Conservation (phyloP, 2,888 invertebrate species). For the Platycheirus albimanus region DNA sequence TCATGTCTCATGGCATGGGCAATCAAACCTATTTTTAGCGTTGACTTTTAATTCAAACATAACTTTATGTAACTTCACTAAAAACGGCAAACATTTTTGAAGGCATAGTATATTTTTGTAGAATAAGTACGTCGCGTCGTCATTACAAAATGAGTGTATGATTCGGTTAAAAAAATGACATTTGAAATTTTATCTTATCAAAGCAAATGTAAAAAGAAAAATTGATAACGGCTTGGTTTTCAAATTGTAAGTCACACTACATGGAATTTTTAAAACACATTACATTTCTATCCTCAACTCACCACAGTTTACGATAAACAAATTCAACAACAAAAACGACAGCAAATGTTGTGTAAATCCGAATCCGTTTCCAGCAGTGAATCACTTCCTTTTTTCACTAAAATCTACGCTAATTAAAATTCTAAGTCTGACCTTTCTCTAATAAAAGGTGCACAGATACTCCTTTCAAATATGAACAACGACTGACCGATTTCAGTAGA, state of each 20-base stretch:
- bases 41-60: too few species aligned
- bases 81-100: too few species aligned
- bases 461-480: conserved; percentile 56
- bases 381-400: background rate
- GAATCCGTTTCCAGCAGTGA: background rate
- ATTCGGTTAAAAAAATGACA: too few species aligned
- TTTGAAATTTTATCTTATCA: background rate
- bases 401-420: background rate
- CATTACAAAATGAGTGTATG: too few species aligned
- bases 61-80: too few species aligned
- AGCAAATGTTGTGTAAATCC: background rate
- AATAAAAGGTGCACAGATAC: conserved; percentile 29
- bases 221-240: background rate
- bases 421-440: background rate
- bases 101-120: too few species aligned
- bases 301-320: background rate
- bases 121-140: too few species aligned
- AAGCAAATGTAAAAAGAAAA: background rate
- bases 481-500: conserved; percentile 44
- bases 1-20: too few species aligned
- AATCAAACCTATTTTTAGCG: too few species aligned
- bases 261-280: background rate
- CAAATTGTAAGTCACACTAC: background rate
- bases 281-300: background rate
- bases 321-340: background rate